Evolutionary conservation across 2,888 invertebrate species (phyloP).

Genomic region (Incurvaria masculella): DNA sequence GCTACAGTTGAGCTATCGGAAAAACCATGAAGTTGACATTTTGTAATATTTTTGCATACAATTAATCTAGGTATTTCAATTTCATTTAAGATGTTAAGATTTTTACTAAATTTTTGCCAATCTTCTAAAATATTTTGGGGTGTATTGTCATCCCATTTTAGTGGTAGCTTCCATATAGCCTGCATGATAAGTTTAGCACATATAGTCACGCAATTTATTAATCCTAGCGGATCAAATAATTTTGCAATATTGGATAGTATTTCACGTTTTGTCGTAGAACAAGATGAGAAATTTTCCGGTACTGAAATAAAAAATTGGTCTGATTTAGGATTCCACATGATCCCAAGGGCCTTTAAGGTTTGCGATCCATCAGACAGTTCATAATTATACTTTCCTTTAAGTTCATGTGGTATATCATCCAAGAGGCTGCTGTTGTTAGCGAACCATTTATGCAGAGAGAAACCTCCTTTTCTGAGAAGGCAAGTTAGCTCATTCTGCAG

Average conservation of each 20-base stretch:
- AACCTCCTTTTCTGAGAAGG: constrained; percentile 20
- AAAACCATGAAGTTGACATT: not conserved
- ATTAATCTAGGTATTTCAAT: not conserved
- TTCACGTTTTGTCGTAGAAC: not conserved
- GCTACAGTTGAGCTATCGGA: not conserved
- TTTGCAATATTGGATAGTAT: not conserved
- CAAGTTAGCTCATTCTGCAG: constrained; percentile 15
- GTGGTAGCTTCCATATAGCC: not conserved
- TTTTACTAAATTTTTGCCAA: not conserved
- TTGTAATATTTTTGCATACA: too few species aligned
- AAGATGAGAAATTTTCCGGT: not conserved
- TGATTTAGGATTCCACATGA: not conserved
- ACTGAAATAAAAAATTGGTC: not conserved
- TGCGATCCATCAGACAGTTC: not conserved
- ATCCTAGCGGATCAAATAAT: not conserved
- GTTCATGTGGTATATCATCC: not conserved
- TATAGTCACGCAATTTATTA: not conserved
- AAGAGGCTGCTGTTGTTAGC: not conserved
- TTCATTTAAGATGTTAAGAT: not conserved
- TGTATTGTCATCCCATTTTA: not conserved
- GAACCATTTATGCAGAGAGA: constrained; percentile 22
- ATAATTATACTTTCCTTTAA: not conserved
- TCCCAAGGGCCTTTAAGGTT: not conserved
- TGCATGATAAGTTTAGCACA: not conserved
- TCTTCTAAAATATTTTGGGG: not conserved